Percentiles rank a stretch among this genome's conserved stretches.
Evolutionary conservation across 2,797 vertebrate species (phyloP).

Genomic region (Alosa sapidissima): DNA sequence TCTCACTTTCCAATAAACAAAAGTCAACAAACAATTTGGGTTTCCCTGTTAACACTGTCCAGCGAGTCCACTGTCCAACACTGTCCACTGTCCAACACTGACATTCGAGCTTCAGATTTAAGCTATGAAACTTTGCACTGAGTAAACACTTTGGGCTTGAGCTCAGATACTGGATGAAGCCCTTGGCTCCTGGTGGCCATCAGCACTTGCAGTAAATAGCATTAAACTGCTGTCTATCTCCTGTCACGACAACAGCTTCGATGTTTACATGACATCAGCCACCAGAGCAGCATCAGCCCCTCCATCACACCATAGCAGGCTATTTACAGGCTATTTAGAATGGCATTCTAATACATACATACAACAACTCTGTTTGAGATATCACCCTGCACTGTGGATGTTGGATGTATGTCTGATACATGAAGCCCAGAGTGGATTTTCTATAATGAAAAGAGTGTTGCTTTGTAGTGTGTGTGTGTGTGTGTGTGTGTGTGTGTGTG

Average conservation of each 20-base stretch:
- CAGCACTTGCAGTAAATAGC: constrained; percentile 23
- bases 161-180: not conserved
- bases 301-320: constrained; percentile 20
- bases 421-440: too few species aligned
- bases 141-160: not conserved
- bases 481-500: not conserved
- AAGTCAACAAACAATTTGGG: constrained; percentile 1
- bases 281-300: not conserved
- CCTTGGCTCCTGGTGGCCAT: not conserved
- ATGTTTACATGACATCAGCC: constrained; percentile 34
- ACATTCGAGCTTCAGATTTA: not conserved
- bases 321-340: too few species aligned
- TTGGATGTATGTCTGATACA: too few species aligned
- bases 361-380: too few species aligned
- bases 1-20: constrained; percentile 12
- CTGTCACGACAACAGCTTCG: constrained; percentile 15
- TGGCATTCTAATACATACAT: too few species aligned
- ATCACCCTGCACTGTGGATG: too few species aligned
- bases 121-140: not conserved
- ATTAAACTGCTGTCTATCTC: constrained; percentile 29
- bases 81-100: not conserved
- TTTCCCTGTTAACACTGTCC: constrained; percentile 6
- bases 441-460: not conserved
- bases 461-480: not conserved
- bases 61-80: not conserved